These are phyloP conservation scores for Hemicentrotus pulcherrimus DNA, from an alignment of 35 echinoderm and acorn worm species.

Conservation along the genomic window DNA sequence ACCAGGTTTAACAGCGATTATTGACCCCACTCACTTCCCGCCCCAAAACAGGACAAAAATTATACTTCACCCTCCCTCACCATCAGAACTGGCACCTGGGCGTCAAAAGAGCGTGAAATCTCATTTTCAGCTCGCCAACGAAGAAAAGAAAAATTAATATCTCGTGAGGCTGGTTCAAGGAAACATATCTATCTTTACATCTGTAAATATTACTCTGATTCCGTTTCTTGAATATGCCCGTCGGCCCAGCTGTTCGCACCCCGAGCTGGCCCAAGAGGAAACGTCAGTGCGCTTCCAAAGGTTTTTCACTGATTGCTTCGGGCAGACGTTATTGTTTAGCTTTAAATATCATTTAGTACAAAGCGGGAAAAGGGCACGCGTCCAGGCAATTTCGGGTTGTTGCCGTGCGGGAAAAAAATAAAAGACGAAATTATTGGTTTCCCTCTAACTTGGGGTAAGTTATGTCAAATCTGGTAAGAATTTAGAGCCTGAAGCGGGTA, in stretches of 20 bases:
- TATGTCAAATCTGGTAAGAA: neutral
- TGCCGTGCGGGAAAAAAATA: neutral
- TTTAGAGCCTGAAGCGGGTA: neutral
- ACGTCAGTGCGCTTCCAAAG: neutral
- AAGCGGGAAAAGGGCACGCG: neutral
- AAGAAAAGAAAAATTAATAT: constrained; percentile 15
- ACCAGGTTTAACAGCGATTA: neutral
- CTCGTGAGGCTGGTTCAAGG: neutral
- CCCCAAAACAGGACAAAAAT: neutral
- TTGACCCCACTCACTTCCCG: neutral
- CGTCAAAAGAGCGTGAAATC: neutral
- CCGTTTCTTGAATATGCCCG: neutral
- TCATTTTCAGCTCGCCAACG: neutral
- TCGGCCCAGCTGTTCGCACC: neutral
- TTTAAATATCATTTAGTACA: neutral
- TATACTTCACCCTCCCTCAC: neutral
- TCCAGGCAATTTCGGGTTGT: neutral
- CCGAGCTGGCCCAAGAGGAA: neutral
- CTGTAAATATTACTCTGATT: constrained; percentile 4
- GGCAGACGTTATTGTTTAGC: neutral
- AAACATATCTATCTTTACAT: constrained; percentile 14
- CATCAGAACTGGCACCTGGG: neutral
- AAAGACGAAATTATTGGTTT: neutral
- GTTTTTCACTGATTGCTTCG: neutral
- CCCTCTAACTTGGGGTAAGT: neutral